Evolutionary conservation across 2,797 vertebrate species (phyloP).

Genomic region (Anabas testudineus): DNA sequence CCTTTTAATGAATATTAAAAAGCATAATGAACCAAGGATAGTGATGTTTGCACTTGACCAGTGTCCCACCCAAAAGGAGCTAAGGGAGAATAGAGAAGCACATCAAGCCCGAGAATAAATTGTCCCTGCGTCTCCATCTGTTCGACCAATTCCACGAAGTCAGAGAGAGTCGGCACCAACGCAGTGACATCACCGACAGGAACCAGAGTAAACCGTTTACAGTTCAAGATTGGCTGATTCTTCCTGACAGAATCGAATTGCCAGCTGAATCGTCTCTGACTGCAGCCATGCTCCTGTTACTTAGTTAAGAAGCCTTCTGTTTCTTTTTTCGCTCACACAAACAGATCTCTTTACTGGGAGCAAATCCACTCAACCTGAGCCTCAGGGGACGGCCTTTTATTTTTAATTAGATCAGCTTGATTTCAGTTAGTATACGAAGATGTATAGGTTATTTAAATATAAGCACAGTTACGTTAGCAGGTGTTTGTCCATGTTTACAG

Average conservation of each 20-base stretch:
- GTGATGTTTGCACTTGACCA: constrained; percentile 3
- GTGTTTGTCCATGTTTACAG: constrained; percentile 42
- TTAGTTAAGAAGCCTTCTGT: constrained; percentile 47
- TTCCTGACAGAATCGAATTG: constrained; percentile 51
- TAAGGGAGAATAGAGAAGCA: constrained; percentile 8
- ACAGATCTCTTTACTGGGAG: constrained; percentile 51
- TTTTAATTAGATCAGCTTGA: constrained; percentile 62
- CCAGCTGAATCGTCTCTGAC: constrained; percentile 45
- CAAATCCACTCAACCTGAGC: constrained; percentile 38
- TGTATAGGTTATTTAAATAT: constrained; percentile 45
- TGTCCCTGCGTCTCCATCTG: constrained; percentile 35
- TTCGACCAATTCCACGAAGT: constrained; percentile 40
- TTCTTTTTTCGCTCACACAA: constrained; percentile 44
- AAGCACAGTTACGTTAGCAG: constrained; percentile 35
- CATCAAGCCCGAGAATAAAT: constrained; percentile 45
- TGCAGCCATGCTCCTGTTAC: constrained; percentile 40
- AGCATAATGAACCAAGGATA: background rate
- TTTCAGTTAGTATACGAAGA: constrained; percentile 51
- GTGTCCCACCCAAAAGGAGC: constrained; percentile 5
- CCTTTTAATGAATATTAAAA: background rate
- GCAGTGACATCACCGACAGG: constrained; percentile 34
- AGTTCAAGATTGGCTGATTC: constrained; percentile 50
- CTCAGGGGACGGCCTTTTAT: constrained; percentile 43
- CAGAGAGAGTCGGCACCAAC: constrained; percentile 14
- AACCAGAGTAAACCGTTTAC: constrained; percentile 58